These are phyloP conservation scores for Eudyptes chrysolophus DNA, from an alignment of 2,113 vertebrate genomes.

Conservation along the genomic window DNA sequence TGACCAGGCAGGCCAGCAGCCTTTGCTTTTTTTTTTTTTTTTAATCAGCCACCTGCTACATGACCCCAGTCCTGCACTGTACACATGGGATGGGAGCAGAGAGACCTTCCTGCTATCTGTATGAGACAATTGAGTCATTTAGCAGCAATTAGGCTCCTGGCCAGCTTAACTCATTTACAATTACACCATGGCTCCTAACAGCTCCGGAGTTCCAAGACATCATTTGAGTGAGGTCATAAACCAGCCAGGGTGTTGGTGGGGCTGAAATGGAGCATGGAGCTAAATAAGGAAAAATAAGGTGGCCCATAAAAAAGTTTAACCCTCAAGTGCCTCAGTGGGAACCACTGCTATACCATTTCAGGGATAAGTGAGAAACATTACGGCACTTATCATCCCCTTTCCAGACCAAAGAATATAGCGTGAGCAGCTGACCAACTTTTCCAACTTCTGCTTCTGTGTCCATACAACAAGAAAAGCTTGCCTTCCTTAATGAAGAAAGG, in stretches of 20 bases:
- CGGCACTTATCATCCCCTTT: background rate
- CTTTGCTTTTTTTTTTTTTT: background rate
- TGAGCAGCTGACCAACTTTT: background rate
- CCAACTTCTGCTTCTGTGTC: background rate
- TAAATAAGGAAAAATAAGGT: background rate
- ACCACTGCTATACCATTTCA: background rate
- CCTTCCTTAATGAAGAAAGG: background rate
- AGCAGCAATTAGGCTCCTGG: conserved; percentile 57
- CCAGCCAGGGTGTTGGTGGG: background rate
- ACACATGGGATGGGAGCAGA: background rate
- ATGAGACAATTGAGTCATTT: conserved; percentile 57
- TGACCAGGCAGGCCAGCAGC: background rate
- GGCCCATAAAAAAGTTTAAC: background rate
- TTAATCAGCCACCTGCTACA: background rate
- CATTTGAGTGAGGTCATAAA: conserved; percentile 50
- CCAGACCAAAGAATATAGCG: background rate
- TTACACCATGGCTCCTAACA: conserved; percentile 38
- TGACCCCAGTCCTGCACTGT: conserved; percentile 33
- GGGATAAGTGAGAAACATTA: background rate
- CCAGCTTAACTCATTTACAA: conserved; percentile 64
- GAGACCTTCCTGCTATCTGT: conserved; percentile 48
- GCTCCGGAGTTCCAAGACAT: conserved; percentile 6
- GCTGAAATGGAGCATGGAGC: background rate
- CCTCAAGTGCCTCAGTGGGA: background rate
- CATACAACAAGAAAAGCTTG: background rate